Base-by-base conservation (phyloP, 2,113 vertebrate species). In the Podarcis raffonei region DNA sequence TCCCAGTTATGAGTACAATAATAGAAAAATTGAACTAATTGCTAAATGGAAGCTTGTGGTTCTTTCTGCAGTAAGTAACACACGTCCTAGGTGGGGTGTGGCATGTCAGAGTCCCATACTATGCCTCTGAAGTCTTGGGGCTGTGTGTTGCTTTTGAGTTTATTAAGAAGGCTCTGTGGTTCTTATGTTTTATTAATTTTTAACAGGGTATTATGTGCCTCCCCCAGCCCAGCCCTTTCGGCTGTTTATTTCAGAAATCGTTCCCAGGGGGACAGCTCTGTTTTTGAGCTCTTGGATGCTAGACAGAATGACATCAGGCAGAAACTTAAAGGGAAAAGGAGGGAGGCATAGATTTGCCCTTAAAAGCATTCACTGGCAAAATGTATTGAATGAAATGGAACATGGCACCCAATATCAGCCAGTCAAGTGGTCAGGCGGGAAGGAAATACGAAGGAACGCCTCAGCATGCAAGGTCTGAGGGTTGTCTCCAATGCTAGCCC, bases 281-380 rank as follows among this genome's bases (percentile, higher is more conserved):
- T 83, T 74, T 83, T 84, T 78, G 91, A 83, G 87, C 13, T 39
- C 90, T 84, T 0, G 0, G 37, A 86, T 94, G 95, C 95, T 90
- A 92, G 91, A 94, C 91, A 37, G 92, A 87, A 95, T 95, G 95
- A 96, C 93, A 91, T 95, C 95, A 96, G 95, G 37, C 86, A 89
- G 93, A 72, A 27, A 78, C 92, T 89, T 3, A 0, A 88, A 95
- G 91, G 76, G 71, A 42, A 35, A 74, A 9, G 20, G 30, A 16
- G 11, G 11, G 39, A 16, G 91, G 88, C 94, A 90, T 87, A 92
- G 89, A 88, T 69, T 93, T 78, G 30, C 91, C 92, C 92, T 92
- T 91, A 86, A 95, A 84, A 91, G 92, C 72, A 57, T 59, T 0
- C 90, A 57, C 89, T 92, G 94, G 95, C 91, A 92, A 90, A 86